Conservation (phyloP, 2,797 vertebrate genomes). For the Diceros bicornis region DNA sequence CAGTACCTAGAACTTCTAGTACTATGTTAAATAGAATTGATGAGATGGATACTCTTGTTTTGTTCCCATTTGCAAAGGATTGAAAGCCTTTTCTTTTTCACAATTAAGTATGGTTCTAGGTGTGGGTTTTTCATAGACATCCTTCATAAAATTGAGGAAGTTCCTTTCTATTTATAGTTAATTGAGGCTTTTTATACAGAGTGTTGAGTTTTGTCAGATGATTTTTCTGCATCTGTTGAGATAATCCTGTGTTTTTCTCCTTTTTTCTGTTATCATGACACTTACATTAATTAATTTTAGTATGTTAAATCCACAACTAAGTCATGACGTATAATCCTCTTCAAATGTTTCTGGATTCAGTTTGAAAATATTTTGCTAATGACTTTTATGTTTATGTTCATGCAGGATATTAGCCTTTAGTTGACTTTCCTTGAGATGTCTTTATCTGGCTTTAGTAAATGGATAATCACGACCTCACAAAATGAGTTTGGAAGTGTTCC, state of each 20-base stretch:
- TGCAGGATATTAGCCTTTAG: neutral
- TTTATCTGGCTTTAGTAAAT: too few species aligned
- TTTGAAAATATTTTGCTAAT: neutral
- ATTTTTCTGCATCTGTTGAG: neutral
- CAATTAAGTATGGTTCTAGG: neutral
- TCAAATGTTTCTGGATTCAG: neutral
- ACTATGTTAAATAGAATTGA: neutral
- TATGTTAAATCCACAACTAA: neutral
- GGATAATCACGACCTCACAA: too few species aligned
- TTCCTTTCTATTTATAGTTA: neutral
- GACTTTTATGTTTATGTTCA: neutral
- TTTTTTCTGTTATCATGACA: neutral
- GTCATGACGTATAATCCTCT: neutral
- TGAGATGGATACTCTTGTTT: neutral
- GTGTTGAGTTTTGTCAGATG: neutral
- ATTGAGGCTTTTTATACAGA: neutral
- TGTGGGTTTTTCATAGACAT: neutral
- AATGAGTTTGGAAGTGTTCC: too few species aligned
- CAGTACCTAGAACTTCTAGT: neutral
- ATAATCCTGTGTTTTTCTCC: neutral
- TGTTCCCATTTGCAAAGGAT: neutral
- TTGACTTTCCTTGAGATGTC: too few species aligned
- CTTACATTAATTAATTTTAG: neutral
- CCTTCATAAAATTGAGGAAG: neutral
- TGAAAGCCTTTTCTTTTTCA: neutral